Base-by-base conservation (phyloP, 1,140 invertebrate genomes). In the Drosophila neocordata region DNA sequence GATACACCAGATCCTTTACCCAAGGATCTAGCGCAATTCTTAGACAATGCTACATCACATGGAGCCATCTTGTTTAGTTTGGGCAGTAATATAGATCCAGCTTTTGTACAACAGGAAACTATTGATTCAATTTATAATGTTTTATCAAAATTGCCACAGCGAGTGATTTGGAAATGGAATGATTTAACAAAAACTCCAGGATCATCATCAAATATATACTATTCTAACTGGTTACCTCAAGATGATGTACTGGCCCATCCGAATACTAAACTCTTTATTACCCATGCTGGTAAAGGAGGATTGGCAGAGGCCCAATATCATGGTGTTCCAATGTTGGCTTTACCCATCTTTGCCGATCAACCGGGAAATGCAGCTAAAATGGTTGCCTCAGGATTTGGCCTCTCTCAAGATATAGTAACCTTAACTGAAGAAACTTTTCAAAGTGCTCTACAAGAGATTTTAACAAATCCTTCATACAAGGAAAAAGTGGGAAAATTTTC, bases 191-290 rank as follows among this genome's bases (percentile, higher is more conserved):
- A 81, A 22, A 56, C 77, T 69, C 65, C 89, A 0, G 90, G 92
- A 1, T 91, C 92, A 56, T 92, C 95, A 0, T 65, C 89, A 0
- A 95, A 95, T 73, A 92, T 95, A 9, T 90, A 92, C 20, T 87
- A 93, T 18, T 72, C 77, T 6, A 93, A 94, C 69, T 95, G 94
- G 94, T 63, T 94, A 18, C 94, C 94, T 4, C 94, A 95, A 75
- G 91, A 91, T 57, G 92, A 93, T 68, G 89, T 94, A 63, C 70
- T 92, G 81, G 93, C 80, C 4, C 93, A 94, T 73, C 74, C 92
- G 7, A 96, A 95, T 69, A 89, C 95, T 1, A 94, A 93, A 75
- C 92, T 93, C 0, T 95, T 96, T 77, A 94, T 96, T 15, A 95
- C 95, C 0, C 95, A 96, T 76, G 95, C 95, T 18, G 96, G 96